phyloP scores from a whole-genome alignment of 2,797 vertebrate genomes.

The Distichodus sexfasciatus region DNA sequence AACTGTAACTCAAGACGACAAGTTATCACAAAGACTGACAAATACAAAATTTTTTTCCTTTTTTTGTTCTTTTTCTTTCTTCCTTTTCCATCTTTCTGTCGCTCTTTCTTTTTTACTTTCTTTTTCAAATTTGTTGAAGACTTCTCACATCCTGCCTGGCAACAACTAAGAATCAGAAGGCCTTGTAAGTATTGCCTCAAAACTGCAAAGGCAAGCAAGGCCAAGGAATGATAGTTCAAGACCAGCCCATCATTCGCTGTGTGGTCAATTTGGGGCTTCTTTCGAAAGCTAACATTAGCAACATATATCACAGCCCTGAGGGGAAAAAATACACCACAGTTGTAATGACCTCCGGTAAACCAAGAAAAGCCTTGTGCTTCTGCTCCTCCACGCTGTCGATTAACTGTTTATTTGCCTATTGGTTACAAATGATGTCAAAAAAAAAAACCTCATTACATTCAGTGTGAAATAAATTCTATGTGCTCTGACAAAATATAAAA shows the following conservation, averaged over 20 bases:
- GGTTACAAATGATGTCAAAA: too few species aligned
- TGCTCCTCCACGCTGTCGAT: too few species aligned
- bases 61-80: too few species aligned
- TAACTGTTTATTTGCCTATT: too few species aligned
- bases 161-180: slow-evolving; percentile 63
- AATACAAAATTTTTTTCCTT: too few species aligned
- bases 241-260: slow-evolving; percentile 62
- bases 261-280: slow-evolving; percentile 43
- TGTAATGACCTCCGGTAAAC: slow-evolving; percentile 26
- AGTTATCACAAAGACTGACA: too few species aligned
- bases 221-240: slow-evolving; percentile 56
- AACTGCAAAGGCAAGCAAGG: slow-evolving; percentile 75
- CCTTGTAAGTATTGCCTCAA: slow-evolving; percentile 69
- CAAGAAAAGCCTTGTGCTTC: slow-evolving; percentile 10
- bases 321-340: slow-evolving; percentile 38
- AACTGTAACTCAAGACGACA: too few species aligned
- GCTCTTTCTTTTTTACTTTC: slow-evolving; percentile 21
- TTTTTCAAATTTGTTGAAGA: slow-evolving; percentile 30
- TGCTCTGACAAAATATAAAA: too few species aligned
- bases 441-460: too few species aligned
- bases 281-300: slow-evolving; percentile 45
- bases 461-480: too few species aligned
- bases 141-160: slow-evolving; percentile 40
- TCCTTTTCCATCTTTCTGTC: too few species aligned
- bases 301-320: slow-evolving; percentile 45